Evolutionary conservation across 2,888 invertebrate species (phyloP).

Genomic region (Synergus umbraculus): DNA sequence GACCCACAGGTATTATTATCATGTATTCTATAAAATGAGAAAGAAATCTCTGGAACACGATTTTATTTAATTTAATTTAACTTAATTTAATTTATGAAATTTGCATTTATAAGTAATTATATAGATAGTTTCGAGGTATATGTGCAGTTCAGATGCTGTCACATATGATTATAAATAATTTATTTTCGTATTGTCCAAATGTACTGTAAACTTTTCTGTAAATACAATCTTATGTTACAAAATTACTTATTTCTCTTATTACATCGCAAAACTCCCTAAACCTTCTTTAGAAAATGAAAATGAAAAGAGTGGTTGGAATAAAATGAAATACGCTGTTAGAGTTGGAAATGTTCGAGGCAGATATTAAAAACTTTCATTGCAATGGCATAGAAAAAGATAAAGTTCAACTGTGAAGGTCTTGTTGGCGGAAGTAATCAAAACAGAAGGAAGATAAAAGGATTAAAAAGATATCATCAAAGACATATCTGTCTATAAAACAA

Average conservation of each 20-base stretch:
- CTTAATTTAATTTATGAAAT: slow-evolving; percentile 24
- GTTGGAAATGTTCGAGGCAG: neutral
- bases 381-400: neutral
- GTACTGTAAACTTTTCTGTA: slow-evolving; percentile 39
- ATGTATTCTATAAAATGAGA: slow-evolving; percentile 9
- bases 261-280: neutral
- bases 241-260: neutral
- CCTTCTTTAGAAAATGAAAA: neutral
- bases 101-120: slow-evolving; percentile 20
- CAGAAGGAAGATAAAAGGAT: neutral
- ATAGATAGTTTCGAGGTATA: slow-evolving; percentile 20
- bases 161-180: slow-evolving; percentile 28
- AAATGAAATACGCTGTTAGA: neutral
- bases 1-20: slow-evolving; percentile 34
- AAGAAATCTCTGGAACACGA: slow-evolving; percentile 16
- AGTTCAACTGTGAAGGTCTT: neutral
- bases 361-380: neutral
- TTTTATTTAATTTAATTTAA: slow-evolving; percentile 37
- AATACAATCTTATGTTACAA: slow-evolving; percentile 39
- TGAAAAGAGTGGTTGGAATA: neutral
- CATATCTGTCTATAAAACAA: neutral
- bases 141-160: slow-evolving; percentile 2
- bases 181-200: slow-evolving; percentile 40
- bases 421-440: neutral
- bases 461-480: neutral